These are phyloP conservation scores for Neodiprion fabricii DNA, from an alignment of 1,140 invertebrate species.

Conservation along the genomic window DNA sequence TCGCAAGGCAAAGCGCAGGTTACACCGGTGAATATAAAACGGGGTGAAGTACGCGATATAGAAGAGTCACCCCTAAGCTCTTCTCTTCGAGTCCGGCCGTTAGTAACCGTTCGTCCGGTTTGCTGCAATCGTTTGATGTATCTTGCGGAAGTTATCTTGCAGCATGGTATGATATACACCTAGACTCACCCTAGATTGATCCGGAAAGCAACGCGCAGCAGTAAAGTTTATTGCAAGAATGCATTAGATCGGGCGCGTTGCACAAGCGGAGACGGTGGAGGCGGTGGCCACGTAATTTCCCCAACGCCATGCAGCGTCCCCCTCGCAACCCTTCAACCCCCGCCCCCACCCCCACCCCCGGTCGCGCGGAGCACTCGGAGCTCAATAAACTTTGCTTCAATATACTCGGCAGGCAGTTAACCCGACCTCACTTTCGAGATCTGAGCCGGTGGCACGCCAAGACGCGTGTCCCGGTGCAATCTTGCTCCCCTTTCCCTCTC, in stretches of 20 bases:
- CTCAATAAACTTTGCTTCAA: constrained; percentile 44
- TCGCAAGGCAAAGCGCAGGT: no score
- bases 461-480: constrained; percentile 55
- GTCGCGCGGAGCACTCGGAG: constrained; percentile 33
- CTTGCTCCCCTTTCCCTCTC: constrained; percentile 39
- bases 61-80: no score
- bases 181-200: not conserved
- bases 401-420: constrained; percentile 50
- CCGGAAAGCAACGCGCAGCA: not conserved
- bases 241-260: not conserved
- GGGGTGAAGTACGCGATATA: no score
- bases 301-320: constrained; percentile 16
- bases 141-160: no score
- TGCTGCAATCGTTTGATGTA: no score
- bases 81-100: no score
- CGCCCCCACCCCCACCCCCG: constrained; percentile 22
- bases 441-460: constrained; percentile 46
- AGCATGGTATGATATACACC: no score
- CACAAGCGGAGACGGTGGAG: not conserved
- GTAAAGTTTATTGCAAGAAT: constrained; percentile 3
- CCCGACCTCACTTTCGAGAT: constrained; percentile 39
- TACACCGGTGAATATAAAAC: not conserved
- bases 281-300: constrained; percentile 15
- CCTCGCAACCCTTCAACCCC: constrained; percentile 23
- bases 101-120: no score